These are phyloP conservation scores for Pemphredon lugubris DNA, from an alignment of 2,888 invertebrate genomes.

Conservation along the genomic window DNA sequence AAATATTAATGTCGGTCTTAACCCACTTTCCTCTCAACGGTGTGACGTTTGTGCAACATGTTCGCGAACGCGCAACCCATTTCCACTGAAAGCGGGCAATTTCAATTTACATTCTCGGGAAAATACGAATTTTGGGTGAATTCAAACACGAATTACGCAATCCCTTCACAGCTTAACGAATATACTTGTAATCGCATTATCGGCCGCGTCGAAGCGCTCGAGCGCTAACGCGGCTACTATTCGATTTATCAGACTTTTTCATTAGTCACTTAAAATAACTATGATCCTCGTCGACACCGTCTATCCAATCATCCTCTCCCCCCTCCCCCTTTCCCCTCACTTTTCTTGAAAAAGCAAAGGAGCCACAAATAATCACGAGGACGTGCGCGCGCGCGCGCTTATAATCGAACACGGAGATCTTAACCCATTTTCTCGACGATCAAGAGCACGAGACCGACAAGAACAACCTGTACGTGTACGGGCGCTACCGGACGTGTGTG, in stretches of 20 bases:
- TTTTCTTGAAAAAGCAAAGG: no score
- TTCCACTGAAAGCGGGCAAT: constrained; percentile 33
- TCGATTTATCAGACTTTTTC: no score
- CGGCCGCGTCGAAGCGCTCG: no score
- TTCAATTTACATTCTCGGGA: constrained; percentile 48
- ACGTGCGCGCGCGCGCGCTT: constrained; percentile 15
- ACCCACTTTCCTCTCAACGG: constrained; percentile 36
- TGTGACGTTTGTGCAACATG: constrained; percentile 28
- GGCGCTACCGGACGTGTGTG: no score
- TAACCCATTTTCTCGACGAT: constrained; percentile 22
- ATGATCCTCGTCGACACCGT: no score
- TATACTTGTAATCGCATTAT: constrained; percentile 2
- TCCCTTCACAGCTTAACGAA: background rate
- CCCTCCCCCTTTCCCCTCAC: no score
- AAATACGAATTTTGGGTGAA: constrained; percentile 32
- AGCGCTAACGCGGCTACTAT: no score
- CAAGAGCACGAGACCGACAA: background rate
- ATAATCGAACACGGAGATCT: constrained; percentile 8
- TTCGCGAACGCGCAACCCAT: constrained; percentile 38
- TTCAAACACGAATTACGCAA: constrained; percentile 20
- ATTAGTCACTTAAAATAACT: no score
- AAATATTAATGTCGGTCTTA: constrained; percentile 55
- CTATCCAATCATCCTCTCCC: no score
- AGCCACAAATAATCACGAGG: no score
- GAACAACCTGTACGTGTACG: no score